Conservation (phyloP, 2,888 invertebrate genomes). For the Aplocera efformata region DNA sequence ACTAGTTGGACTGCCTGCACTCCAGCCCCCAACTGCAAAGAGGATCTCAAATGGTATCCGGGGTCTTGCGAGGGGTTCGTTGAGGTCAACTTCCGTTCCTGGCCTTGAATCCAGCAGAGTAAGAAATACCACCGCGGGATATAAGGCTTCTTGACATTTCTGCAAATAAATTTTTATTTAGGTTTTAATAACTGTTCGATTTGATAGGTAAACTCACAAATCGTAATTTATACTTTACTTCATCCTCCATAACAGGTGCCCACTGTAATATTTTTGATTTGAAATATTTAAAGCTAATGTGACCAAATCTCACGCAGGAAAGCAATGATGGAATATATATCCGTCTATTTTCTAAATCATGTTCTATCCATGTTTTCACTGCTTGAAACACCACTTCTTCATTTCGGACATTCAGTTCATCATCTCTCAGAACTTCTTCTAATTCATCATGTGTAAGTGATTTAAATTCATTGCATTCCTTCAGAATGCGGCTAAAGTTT, state of each 20-base stretch:
- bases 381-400: constrained; percentile 89
- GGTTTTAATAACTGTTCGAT: no score
- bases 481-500: constrained; percentile 81
- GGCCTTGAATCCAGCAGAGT: constrained; percentile 72
- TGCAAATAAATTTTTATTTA: constrained; percentile 34
- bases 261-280: constrained; percentile 78
- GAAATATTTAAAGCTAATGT: constrained; percentile 81
- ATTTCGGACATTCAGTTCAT: constrained; percentile 85
- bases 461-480: constrained; percentile 83
- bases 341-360: constrained; percentile 76
- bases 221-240: constrained; percentile 42
- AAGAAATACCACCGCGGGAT: constrained; percentile 76
- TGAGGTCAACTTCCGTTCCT: constrained; percentile 72
- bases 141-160: constrained; percentile 78
- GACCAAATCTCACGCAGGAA: constrained; percentile 84
- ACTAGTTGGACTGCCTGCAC: constrained; percentile 90
- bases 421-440: constrained; percentile 83
- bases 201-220: not conserved
- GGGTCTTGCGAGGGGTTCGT: constrained; percentile 83
- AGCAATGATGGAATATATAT: constrained; percentile 80
- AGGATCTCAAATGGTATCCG: constrained; percentile 88
- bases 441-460: constrained; percentile 82
- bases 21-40: constrained; percentile 93
- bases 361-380: constrained; percentile 85
- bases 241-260: constrained; percentile 74